These are phyloP conservation scores for Paramormyrops kingsleyae DNA, from an alignment of 2,113 vertebrate genomes.

Conservation along the genomic window DNA sequence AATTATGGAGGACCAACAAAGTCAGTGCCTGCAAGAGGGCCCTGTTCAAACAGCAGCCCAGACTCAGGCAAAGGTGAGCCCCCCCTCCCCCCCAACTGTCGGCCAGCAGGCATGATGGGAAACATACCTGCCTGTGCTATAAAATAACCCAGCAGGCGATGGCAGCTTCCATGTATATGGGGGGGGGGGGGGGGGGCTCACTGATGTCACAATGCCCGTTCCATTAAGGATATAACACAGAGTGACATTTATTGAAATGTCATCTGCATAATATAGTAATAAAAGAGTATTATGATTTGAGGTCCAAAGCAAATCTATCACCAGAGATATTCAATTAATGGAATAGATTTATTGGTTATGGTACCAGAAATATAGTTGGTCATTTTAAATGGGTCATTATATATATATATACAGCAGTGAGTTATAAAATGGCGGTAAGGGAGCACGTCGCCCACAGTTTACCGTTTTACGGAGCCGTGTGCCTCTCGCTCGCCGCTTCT, in stretches of 20 bases:
- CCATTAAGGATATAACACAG: slow-evolving; percentile 20
- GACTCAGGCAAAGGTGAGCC: background rate
- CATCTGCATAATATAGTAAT: slow-evolving; percentile 21
- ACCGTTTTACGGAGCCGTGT: background rate
- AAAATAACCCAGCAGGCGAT: background rate
- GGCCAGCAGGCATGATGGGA: background rate
- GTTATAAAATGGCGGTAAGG: background rate
- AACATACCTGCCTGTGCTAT: background rate
- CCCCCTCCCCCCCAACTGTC: too few species aligned
- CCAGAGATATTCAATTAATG: slow-evolving; percentile 21
- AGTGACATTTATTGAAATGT: slow-evolving; percentile 22
- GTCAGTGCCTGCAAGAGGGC: background rate
- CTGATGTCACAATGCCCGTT: background rate
- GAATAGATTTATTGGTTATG: slow-evolving; percentile 16
- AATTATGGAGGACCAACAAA: background rate
- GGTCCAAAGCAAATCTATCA: slow-evolving; percentile 27
- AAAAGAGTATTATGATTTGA: slow-evolving; percentile 22
- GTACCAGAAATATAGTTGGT: slow-evolving; percentile 9
- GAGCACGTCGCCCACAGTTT: background rate
- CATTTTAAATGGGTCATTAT: slow-evolving; percentile 9
- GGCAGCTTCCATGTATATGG: background rate
- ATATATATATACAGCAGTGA: slow-evolving; percentile 8
- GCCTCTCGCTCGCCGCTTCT: background rate
- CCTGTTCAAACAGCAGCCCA: background rate
- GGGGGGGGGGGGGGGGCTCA: background rate